Percentiles rank a stretch among this genome's conserved stretches.
Evolutionary conservation across 2,888 invertebrate genomes (phyloP).

Genomic region (Deroplatys truncata): DNA sequence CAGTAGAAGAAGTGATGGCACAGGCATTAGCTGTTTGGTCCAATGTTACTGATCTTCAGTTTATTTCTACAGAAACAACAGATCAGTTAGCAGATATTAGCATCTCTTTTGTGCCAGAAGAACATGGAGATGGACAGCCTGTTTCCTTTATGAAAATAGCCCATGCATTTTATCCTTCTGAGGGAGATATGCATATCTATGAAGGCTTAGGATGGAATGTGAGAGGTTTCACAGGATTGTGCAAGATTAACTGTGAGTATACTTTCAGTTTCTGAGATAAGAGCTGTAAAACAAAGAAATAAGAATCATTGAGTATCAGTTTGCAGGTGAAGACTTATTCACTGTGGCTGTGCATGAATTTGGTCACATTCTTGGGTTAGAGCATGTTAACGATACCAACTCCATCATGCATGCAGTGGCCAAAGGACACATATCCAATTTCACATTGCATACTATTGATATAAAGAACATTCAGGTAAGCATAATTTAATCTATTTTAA

Average conservation of each 20-base stretch:
- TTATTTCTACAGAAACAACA: background rate
- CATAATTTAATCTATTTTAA: too few relatives aligned
- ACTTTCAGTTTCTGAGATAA: background rate
- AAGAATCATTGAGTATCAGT: background rate
- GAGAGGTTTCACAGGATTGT: background rate
- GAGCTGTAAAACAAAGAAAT: background rate
- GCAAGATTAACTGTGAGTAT: background rate
- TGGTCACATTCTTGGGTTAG: background rate
- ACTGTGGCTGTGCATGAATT: background rate
- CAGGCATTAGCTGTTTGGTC: background rate
- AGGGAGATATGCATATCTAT: background rate
- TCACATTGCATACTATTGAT: background rate
- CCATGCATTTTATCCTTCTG: background rate
- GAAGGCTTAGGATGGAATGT: background rate
- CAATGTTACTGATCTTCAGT: background rate
- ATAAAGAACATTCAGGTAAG: background rate
- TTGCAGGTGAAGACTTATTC: background rate
- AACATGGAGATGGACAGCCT: background rate
- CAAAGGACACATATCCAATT: background rate
- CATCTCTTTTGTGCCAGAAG: background rate
- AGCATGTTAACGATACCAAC: background rate
- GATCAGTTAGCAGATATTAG: background rate
- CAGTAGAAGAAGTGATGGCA: background rate
- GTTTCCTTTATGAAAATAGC: background rate
- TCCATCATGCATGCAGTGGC: background rate